A percentile compares a stretch with the other conserved stretches of the same genome.
These are phyloP conservation scores for Sylvilagus bachmani DNA, from an alignment of 2,113 vertebrate species.

Conservation along the genomic window DNA sequence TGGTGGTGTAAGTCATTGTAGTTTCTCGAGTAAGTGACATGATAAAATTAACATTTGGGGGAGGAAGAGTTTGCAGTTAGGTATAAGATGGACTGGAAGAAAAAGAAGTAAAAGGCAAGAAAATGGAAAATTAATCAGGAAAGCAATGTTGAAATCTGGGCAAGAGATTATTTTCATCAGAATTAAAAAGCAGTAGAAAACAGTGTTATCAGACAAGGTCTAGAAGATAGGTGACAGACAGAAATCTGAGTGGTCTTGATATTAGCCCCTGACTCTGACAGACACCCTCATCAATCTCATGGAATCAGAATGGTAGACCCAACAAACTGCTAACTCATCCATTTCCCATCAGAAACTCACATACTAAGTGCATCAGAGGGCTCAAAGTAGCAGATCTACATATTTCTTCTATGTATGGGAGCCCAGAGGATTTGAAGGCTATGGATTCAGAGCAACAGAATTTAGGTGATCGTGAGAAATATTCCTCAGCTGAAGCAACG, in stretches of 20 bases:
- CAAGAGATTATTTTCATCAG: not conserved
- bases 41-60: not conserved
- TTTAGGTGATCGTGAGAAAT: slow-evolving; percentile 11
- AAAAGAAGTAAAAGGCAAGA: not conserved
- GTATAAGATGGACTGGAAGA: not conserved
- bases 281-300: not conserved
- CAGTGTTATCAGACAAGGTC: not conserved
- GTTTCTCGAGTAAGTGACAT: not conserved
- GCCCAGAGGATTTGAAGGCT: not conserved
- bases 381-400: not conserved
- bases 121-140: slow-evolving; percentile 8
- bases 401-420: not conserved
- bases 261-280: not conserved
- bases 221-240: not conserved
- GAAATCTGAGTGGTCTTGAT: not conserved
- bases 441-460: not conserved
- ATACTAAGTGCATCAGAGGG: not conserved
- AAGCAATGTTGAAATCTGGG: not conserved
- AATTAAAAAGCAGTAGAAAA: not conserved
- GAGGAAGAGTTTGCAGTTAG: not conserved
- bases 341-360: slow-evolving; percentile 3
- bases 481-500: not conserved
- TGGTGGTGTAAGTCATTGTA: not conserved
- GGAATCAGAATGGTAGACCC: not conserved
- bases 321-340: not conserved